phyloP scores from a whole-genome alignment of 2,113 vertebrate species.

The Crocuta crocuta region DNA sequence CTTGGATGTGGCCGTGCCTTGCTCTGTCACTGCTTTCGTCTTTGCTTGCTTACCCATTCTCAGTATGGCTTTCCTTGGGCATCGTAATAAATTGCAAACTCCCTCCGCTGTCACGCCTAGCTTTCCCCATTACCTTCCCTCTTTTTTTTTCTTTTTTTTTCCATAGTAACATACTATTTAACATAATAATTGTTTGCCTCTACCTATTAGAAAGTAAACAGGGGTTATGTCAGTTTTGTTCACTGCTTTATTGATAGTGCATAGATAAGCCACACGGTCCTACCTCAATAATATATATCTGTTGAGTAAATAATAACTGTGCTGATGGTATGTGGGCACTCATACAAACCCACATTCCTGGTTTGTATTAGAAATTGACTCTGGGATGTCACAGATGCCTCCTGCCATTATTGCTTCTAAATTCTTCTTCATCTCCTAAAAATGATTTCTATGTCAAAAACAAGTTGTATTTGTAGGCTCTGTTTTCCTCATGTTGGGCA shows the following conservation, averaged over 20 bases:
- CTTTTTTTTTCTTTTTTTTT: not conserved
- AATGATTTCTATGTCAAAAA: constrained; percentile 64
- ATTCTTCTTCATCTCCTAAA: constrained; percentile 28
- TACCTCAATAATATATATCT: too few relatives aligned
- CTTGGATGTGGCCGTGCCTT: accelerated
- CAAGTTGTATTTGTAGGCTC: constrained; percentile 60
- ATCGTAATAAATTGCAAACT: not conserved
- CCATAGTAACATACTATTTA: not conserved
- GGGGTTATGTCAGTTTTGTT: not conserved
- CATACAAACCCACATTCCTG: constrained; percentile 1
- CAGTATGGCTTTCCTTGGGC: not conserved
- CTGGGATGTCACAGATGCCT: constrained; percentile 30
- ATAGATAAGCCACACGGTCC: not conserved
- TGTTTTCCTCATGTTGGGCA: constrained; percentile 71
- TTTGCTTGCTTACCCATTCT: not conserved
- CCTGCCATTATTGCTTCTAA: constrained; percentile 15
- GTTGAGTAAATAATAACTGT: not conserved
- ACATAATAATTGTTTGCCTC: not conserved
- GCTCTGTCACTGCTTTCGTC: not conserved
- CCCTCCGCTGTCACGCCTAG: not conserved
- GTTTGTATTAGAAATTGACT: not conserved
- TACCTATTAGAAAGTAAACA: not conserved
- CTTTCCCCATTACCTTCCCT: too few relatives aligned
- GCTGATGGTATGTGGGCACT: not conserved
- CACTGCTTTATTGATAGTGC: not conserved